Evolutionary conservation across 2,888 invertebrate genomes (phyloP).

Genomic region (Brenthis hecate): DNA sequence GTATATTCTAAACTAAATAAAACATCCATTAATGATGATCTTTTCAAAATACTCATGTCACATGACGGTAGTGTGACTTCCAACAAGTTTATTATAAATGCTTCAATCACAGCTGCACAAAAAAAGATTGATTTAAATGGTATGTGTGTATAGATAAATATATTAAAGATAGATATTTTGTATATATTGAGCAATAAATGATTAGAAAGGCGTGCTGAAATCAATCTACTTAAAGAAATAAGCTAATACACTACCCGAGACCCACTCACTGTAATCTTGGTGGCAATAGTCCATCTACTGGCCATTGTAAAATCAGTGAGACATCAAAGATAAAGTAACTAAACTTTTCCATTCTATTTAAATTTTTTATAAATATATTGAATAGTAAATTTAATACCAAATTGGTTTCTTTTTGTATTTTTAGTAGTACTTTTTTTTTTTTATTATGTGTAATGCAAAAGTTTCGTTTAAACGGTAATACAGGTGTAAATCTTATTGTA

Average conservation of each 20-base stretch:
- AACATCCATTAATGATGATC: slow-evolving; percentile 40
- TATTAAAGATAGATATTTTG: neutral
- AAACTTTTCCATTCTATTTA: slow-evolving; percentile 51
- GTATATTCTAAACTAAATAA: slow-evolving; percentile 42
- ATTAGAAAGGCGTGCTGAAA: slow-evolving; percentile 71
- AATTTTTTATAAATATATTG: slow-evolving; percentile 7
- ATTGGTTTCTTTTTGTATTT: neutral
- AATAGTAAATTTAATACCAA: neutral
- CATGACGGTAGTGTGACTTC: slow-evolving; percentile 28
- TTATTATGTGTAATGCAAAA: slow-evolving; percentile 45
- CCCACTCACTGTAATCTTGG: slow-evolving; percentile 70
- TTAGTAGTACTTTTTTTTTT: slow-evolving; percentile 9
- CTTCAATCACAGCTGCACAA: slow-evolving; percentile 50
- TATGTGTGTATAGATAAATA: neutral
- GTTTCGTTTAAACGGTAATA: slow-evolving; percentile 45
- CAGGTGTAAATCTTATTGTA: slow-evolving; percentile 41
- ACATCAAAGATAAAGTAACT: slow-evolving; percentile 50
- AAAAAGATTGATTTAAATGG: slow-evolving; percentile 43
- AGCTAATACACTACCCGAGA: slow-evolving; percentile 59
- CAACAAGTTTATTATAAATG: slow-evolving; percentile 49
- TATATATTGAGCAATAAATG: slow-evolving; percentile 53
- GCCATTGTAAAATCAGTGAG: slow-evolving; percentile 67
- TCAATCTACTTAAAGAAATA: slow-evolving; percentile 49
- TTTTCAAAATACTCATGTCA: slow-evolving; percentile 39
- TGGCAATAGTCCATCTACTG: slow-evolving; percentile 58